phyloP scores from a whole-genome alignment of 2,888 invertebrate genomes.

The Zele albiditarsus region DNA sequence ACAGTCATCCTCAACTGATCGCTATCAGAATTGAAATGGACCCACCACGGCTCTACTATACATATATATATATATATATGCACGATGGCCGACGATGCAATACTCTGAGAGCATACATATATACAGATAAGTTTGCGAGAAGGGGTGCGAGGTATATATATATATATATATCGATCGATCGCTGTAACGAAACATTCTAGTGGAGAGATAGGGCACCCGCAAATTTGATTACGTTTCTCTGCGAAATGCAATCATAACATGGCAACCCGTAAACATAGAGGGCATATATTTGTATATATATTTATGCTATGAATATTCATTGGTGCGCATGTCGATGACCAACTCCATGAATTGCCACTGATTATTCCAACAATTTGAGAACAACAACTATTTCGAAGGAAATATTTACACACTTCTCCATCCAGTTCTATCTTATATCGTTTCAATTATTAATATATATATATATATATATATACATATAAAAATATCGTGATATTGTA shows the following conservation, averaged over 20 bases:
- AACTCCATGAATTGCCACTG: neutral
- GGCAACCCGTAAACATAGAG: constrained; percentile 32
- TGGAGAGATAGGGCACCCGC: constrained; percentile 13
- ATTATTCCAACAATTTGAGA: neutral
- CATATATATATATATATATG: neutral
- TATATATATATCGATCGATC: neutral
- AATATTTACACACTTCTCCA: too few species aligned
- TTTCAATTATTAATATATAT: neutral
- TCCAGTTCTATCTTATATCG: neutral
- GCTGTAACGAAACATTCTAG: constrained; percentile 24
- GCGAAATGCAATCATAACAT: constrained; percentile 42
- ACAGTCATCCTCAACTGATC: constrained; percentile 28
- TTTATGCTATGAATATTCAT: constrained; percentile 32
- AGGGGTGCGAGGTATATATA: neutral
- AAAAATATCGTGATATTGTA: neutral
- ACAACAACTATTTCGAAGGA: neutral
- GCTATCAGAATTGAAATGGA: constrained; percentile 38
- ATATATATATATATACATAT: neutral
- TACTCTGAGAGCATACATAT: neutral
- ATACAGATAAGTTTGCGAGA: neutral
- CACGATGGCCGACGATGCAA: neutral
- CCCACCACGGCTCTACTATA: constrained; percentile 19
- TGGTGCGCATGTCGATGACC: neutral
- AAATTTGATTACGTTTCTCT: constrained; percentile 37
- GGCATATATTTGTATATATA: constrained; percentile 13